Base-by-base conservation (phyloP, 2,797 vertebrate species). In the Heteromormyrus szaboi region DNA sequence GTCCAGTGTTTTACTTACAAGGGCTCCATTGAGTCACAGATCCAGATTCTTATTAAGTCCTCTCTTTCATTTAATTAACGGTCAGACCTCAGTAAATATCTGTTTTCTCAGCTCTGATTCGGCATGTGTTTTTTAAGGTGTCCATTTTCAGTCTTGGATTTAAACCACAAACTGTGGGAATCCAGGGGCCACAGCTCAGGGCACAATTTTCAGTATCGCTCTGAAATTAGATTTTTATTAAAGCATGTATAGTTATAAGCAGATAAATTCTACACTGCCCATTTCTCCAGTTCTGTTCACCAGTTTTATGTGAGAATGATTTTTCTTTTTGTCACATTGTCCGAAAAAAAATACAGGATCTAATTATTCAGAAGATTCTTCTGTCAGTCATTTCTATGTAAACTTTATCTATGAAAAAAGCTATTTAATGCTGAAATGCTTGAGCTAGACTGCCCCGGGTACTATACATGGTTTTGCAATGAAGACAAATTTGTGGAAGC, bases 1-100 rank as follows among this genome's bases (percentile, higher is more conserved):
- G 54, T 19, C 76, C 91, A 76, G 86, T 51, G 89, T 89, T 89
- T 87, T 79, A 91, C 90, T 90, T 89, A 87, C 87, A 65, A 89
- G 89, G 59, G 65, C 90, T 62, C 51, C 72, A 86, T 89, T 90
- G 89, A 84, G 87, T n/a, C 5, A 79, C 88, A 76, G 46, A 89
- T 79, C 89, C 87, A 88, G 86, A 62, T 48, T 33, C 54, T 65
- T 87, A 65, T 62, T 87, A 65, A 62, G 37, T 33, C 41, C 41
- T n/a, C 86, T 65, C 54, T 46, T 65, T 48, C n/a, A 46, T 87
- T 87, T 25, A 62, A 54, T 46, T n/a, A 65, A 87, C 56, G 44
- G 56, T 53, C 56, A 25, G 56, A 22, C 54, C 37, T 87, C 33
- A 65, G 54, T 48, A 87, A 65, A 62, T 86, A 54, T 53, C 84